Percentiles rank a stretch among this genome's conserved stretches.
Conservation (phyloP, 2,888 invertebrate genomes). For the Darwinula stevensoni region DNA sequence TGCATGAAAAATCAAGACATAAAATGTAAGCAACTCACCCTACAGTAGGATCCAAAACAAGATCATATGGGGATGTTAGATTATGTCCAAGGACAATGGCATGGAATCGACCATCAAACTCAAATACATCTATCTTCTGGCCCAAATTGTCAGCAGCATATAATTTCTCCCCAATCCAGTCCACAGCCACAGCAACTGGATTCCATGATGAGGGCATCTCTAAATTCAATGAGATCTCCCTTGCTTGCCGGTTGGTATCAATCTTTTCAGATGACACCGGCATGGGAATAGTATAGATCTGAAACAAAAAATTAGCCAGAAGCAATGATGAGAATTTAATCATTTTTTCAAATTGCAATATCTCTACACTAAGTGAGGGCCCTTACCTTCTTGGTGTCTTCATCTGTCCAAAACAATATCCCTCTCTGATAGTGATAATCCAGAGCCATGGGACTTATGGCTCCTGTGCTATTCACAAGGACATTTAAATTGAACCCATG, state of each 20-base stretch:
- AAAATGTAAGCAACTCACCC: too few species aligned
- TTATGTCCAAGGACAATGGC: constrained; percentile 74
- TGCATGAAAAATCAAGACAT: too few species aligned
- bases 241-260: too few species aligned
- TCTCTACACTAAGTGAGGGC: too few species aligned
- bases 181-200: constrained; percentile 68
- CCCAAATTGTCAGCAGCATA: constrained; percentile 79
- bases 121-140: constrained; percentile 78
- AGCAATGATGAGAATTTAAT: too few species aligned
- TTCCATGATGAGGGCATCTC: constrained; percentile 46
- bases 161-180: constrained; percentile 87
- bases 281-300: too few species aligned
- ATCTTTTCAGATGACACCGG: too few species aligned
- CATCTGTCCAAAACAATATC: constrained; percentile 61
- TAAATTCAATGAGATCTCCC: not conserved
- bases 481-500: constrained; percentile 24
- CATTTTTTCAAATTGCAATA: too few species aligned
- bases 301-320: too few species aligned
- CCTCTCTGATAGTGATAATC: constrained; percentile 51
- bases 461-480: constrained; percentile 50
- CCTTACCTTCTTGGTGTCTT: constrained; percentile 18
- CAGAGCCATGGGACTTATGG: constrained; percentile 53
- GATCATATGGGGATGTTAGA: constrained; percentile 60
- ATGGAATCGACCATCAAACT: constrained; percentile 54
- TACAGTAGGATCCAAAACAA: constrained; percentile 68